Conservation (phyloP, 2,888 invertebrate species). For the Nezara viridula region DNA sequence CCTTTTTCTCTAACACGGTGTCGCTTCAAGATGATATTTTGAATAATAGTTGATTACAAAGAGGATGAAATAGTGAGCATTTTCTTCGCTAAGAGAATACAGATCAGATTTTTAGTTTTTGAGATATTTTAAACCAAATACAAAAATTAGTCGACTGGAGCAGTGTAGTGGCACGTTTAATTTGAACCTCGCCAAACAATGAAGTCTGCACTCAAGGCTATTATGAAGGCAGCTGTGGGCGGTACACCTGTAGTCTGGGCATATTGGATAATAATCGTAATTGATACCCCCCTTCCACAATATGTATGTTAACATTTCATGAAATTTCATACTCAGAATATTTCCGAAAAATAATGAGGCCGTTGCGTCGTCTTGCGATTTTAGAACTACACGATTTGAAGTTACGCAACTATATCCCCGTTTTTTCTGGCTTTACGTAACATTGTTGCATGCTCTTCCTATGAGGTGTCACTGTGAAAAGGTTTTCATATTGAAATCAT, state of each 20-base stretch:
- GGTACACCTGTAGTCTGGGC: not conserved
- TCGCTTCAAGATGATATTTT: too few relatives aligned
- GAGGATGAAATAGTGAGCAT: too few relatives aligned
- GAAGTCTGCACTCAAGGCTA: constrained; percentile 15
- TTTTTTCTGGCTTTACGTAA: constrained; percentile 2
- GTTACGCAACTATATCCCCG: not conserved
- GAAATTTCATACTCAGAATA: not conserved
- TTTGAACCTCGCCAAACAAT: not conserved
- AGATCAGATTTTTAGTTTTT: too few relatives aligned
- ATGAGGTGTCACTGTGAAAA: not conserved
- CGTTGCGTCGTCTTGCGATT: not conserved
- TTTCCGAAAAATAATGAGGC: not conserved
- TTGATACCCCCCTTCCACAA: not conserved
- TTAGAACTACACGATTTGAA: not conserved
- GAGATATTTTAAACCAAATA: too few relatives aligned
- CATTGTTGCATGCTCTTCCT: not conserved
- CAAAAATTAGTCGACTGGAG: too few relatives aligned
- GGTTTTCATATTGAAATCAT: not conserved
- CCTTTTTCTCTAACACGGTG: too few relatives aligned
- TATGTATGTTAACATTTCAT: not conserved
- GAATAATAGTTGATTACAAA: too few relatives aligned
- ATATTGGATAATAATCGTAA: not conserved
- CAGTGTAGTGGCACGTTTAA: too few relatives aligned
- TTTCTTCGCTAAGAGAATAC: too few relatives aligned
- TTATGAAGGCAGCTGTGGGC: not conserved